Evolutionary conservation across 2,113 vertebrate genomes (phyloP).

Genomic region (Neolamprologus kungweensis): DNA sequence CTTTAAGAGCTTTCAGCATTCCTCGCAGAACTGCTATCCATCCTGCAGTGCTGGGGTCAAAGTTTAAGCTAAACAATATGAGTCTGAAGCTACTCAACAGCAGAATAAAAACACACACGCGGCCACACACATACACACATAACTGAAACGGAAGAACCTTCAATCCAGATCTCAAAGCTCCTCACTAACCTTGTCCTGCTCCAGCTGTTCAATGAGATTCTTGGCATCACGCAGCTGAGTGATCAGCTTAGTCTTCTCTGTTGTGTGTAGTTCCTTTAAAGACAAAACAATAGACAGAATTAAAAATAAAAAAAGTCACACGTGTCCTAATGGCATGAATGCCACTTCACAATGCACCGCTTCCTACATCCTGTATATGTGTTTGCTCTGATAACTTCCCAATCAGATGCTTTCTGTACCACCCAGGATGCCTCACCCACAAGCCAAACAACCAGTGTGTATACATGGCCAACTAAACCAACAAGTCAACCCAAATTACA

Average conservation of each 20-base stretch:
- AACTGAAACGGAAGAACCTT: background rate
- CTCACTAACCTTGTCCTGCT: conserved; percentile 91
- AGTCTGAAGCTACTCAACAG: background rate
- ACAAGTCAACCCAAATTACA: conserved; percentile 52
- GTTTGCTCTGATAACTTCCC: background rate
- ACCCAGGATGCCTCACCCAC: conserved; percentile 30
- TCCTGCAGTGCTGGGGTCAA: conserved; percentile 41
- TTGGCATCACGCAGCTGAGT: conserved; percentile 93
- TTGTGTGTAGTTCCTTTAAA: conserved; percentile 86
- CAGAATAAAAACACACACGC: background rate
- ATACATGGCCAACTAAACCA: conserved; percentile 42
- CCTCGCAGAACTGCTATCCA: conserved; percentile 12
- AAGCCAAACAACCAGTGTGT: conserved; percentile 8
- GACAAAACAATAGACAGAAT: background rate
- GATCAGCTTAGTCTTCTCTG: conserved; percentile 94
- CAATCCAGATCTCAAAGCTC: background rate
- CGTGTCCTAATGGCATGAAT: background rate
- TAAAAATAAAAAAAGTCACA: background rate
- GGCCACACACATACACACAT: background rate
- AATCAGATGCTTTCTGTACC: conserved; percentile 30
- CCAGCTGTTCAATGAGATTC: conserved; percentile 92
- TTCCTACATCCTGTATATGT: background rate
- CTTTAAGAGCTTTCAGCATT: conserved; percentile 10
- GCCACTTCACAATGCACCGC: background rate
- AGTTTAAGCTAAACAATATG: conserved; percentile 42